Percentiles rank a stretch among this genome's conserved stretches.
Evolutionary conservation across 2,797 vertebrate species (phyloP).

Genomic region (Furcifer pardalis): DNA sequence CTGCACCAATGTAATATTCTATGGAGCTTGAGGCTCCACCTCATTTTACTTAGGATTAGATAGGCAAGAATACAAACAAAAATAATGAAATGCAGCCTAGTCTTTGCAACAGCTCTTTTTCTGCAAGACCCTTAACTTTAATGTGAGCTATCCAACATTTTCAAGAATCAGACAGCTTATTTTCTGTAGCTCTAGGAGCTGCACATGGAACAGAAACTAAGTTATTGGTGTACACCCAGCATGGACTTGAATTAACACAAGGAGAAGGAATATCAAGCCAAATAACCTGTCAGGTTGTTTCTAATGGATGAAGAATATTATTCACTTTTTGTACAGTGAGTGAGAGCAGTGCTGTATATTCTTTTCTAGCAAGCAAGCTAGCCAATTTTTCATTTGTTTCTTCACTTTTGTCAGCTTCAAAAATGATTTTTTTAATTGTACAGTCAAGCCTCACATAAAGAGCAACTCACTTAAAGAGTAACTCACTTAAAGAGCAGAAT

Average conservation of each 20-base stretch:
- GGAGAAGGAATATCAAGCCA: not conserved
- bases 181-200: not conserved
- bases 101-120: not conserved
- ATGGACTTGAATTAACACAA: not conserved
- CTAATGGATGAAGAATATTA: constrained; percentile 1
- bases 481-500: no score
- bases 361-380: not conserved
- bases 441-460: no score
- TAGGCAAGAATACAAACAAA: not conserved
- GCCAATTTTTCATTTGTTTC: not conserved
- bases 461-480: no score
- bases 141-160: not conserved
- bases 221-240: not conserved
- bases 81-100: not conserved
- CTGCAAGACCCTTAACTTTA: not conserved
- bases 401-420: not conserved
- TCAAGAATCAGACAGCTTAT: not conserved
- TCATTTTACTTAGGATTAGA: not conserved
- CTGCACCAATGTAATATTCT: not conserved
- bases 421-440: not conserved
- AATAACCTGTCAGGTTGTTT: not conserved
- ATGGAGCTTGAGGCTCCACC: not conserved
- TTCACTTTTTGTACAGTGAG: not conserved
- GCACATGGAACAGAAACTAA: not conserved
- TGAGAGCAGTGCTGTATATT: not conserved